Evolutionary conservation across 2,888 invertebrate genomes (phyloP).

Genomic region (Esperia sulphurella): DNA sequence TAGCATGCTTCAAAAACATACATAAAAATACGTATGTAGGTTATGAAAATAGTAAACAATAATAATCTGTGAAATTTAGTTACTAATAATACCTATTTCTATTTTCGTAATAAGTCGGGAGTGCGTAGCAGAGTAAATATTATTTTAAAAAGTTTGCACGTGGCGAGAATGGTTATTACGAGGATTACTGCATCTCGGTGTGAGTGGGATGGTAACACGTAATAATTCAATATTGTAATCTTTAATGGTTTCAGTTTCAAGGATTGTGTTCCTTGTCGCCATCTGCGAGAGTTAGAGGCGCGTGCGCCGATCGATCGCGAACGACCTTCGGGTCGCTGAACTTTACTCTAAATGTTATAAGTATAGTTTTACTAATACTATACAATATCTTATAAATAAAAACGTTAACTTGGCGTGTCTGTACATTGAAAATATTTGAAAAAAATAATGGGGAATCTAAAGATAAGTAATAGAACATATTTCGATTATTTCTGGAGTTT

Average conservation of each 20-base stretch:
- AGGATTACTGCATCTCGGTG: constrained; percentile 34
- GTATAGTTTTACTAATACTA: too few species aligned
- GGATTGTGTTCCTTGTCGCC: constrained; percentile 27
- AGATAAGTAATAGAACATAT: too few species aligned
- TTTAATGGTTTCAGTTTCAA: constrained; percentile 26
- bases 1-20: too few species aligned
- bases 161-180: constrained; percentile 36
- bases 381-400: too few species aligned
- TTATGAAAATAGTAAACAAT: too few species aligned
- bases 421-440: too few species aligned
- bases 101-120: constrained; percentile 43
- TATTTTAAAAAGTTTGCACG: constrained; percentile 53
- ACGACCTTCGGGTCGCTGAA: constrained; percentile 49
- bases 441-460: too few species aligned
- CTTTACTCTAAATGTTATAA: constrained; percentile 25
- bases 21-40: too few species aligned
- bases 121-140: constrained; percentile 32
- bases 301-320: constrained; percentile 35
- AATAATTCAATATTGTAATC: constrained; percentile 39
- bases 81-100: constrained; percentile 20
- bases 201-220: constrained; percentile 27
- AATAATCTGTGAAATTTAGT: constrained; percentile 4
- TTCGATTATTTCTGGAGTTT: too few species aligned
- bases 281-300: constrained; percentile 35
- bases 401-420: too few species aligned